These are phyloP conservation scores for Diadumene lineata DNA, from an alignment of 92 coral and sea anemone species.

Conservation along the genomic window DNA sequence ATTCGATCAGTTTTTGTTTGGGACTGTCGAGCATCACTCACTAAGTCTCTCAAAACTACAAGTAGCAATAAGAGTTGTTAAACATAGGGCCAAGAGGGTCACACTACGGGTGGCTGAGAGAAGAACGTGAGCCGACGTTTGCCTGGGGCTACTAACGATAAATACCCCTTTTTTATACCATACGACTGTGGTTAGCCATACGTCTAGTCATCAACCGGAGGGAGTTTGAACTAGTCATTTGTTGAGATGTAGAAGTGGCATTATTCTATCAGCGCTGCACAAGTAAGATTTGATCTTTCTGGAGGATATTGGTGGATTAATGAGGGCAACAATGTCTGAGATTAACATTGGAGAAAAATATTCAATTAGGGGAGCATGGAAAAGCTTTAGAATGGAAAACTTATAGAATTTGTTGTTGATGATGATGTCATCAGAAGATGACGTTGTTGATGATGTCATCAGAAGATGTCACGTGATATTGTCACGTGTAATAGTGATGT, in stretches of 20 bases:
- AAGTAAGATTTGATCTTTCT: neutral
- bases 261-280: neutral
- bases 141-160: conserved; percentile 31
- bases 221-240: conserved; percentile 1
- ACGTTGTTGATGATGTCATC: neutral
- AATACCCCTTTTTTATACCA: conserved; percentile 30
- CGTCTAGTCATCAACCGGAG: neutral
- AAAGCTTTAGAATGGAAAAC: neutral
- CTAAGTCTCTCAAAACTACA: conserved; percentile 46
- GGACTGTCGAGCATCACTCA: conserved; percentile 58
- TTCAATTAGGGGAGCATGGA: too few relatives aligned
- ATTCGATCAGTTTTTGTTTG: conserved; percentile 7
- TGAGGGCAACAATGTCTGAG: too few relatives aligned
- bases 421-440: neutral
- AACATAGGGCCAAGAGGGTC: conserved; percentile 29
- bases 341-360: too few relatives aligned
- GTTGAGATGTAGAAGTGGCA: conserved; percentile 7
- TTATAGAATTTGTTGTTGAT: neutral
- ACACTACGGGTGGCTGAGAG: conserved; percentile 28
- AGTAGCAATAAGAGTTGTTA: conserved; percentile 45
- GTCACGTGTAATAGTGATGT: neutral
- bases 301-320: too few relatives aligned
- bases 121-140: conserved; percentile 31
- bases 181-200: conserved; percentile 19
- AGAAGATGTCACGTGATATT: neutral